These are phyloP conservation scores for Polydrusus tereticollis DNA, from an alignment of 2,888 invertebrate species.

Conservation along the genomic window DNA sequence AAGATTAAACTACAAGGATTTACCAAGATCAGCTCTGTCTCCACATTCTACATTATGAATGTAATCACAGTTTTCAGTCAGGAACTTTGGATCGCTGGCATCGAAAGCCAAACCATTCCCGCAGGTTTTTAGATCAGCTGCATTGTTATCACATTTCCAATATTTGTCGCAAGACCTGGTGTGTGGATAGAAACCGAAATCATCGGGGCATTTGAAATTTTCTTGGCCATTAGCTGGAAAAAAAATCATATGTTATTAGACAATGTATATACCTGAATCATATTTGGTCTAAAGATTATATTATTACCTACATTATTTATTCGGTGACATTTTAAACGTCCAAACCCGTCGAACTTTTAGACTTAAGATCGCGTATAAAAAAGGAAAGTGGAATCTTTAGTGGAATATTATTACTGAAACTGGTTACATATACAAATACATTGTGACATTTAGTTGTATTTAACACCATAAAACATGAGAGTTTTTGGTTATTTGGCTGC, in stretches of 20 bases:
- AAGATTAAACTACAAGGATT: constrained; percentile 60
- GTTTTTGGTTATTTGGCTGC: neutral
- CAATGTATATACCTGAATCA: too few species aligned
- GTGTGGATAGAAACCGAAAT: constrained; percentile 95
- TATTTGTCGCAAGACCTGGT: constrained; percentile 92
- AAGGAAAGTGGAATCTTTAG: constrained; percentile 43
- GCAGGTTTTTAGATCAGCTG: constrained; percentile 90
- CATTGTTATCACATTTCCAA: constrained; percentile 94
- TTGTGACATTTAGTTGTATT: neutral
- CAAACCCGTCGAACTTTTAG: neutral
- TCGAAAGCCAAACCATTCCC: constrained; percentile 95
- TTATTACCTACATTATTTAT: too few species aligned
- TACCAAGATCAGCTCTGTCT: constrained; percentile 87
- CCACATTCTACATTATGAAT: constrained; percentile 95
- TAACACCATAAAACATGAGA: neutral
- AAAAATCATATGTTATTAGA: constrained; percentile 38
- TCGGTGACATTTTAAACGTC: constrained; percentile 10
- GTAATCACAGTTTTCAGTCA: constrained; percentile 96
- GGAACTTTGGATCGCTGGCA: constrained; percentile 87
- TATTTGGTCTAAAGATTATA: too few species aligned
- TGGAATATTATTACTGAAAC: constrained; percentile 23
- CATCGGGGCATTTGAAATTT: constrained; percentile 92
- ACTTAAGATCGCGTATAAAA: neutral
- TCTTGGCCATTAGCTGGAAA: constrained; percentile 81
- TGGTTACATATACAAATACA: constrained; percentile 9